Evolutionary conservation across 2,113 vertebrate genomes (phyloP).

Genomic region (Tiliqua scincoides): DNA sequence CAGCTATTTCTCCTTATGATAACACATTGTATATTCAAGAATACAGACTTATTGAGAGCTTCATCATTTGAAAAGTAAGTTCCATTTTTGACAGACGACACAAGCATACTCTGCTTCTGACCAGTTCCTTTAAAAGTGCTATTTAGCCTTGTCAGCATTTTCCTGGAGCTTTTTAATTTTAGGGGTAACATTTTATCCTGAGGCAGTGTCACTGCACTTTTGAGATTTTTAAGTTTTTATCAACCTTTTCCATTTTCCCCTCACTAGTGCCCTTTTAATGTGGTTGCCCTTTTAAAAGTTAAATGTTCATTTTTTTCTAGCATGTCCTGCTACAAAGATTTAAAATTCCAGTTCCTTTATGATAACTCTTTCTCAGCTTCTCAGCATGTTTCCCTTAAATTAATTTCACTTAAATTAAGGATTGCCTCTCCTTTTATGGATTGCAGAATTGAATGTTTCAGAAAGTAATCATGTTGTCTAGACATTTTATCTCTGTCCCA

Average conservation of each 20-base stretch:
- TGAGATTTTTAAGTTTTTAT: neutral
- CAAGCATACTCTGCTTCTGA: neutral
- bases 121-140: no score
- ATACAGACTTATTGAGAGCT: neutral
- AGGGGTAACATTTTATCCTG: neutral
- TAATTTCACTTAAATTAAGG: constrained; percentile 17
- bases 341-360: neutral
- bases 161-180: neutral
- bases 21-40: neutral
- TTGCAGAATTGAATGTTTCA: constrained; percentile 8
- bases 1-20: neutral
- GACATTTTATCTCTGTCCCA: neutral
- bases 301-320: neutral
- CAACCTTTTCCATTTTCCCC: neutral
- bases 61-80: neutral
- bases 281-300: constrained; percentile 9
- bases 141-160: neutral
- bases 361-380: neutral
- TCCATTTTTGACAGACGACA: neutral
- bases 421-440: constrained; percentile 8
- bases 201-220: neutral
- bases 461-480: constrained; percentile 6
- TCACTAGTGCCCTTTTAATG: neutral
- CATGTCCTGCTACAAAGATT: constrained; percentile 1
- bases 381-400: neutral